These are phyloP conservation scores for Vireo griseus DNA, from an alignment of 2,797 vertebrate species.

Conservation along the genomic window DNA sequence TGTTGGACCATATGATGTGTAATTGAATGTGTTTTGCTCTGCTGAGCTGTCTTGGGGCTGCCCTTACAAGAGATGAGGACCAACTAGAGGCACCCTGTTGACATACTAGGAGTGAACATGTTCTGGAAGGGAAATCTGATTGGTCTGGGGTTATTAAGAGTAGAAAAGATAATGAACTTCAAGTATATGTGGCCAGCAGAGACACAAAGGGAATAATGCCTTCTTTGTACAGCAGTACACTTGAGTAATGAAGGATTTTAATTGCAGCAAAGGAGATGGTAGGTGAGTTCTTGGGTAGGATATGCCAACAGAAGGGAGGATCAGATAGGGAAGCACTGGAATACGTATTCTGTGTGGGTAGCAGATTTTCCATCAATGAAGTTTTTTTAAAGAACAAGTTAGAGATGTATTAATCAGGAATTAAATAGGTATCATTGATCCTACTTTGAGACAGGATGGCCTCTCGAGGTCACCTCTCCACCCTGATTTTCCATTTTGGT, in stretches of 20 bases:
- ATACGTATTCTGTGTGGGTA: not conserved
- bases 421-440: conserved; percentile 12
- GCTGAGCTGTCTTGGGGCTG: not conserved
- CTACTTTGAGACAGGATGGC: not conserved
- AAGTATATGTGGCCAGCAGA: not conserved
- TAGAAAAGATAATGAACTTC: not conserved
- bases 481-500: conserved; percentile 45
- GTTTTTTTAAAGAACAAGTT: not conserved
- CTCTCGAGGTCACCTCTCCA: not conserved
- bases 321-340: not conserved
- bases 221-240: not conserved
- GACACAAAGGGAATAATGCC: not conserved
- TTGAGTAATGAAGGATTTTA: not conserved
- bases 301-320: not conserved
- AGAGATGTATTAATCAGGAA: conserved; percentile 14
- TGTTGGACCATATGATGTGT: not conserved
- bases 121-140: not conserved
- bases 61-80: not conserved
- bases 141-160: not conserved
- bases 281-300: not conserved
- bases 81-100: not conserved
- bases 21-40: not conserved
- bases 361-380: not conserved
- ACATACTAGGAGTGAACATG: not conserved
- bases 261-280: not conserved